Evolutionary conservation across 1,140 invertebrate genomes (phyloP), one percentile per base, ranked within the genome.

Genomic region (Conopomorpha cramerella): DNA sequence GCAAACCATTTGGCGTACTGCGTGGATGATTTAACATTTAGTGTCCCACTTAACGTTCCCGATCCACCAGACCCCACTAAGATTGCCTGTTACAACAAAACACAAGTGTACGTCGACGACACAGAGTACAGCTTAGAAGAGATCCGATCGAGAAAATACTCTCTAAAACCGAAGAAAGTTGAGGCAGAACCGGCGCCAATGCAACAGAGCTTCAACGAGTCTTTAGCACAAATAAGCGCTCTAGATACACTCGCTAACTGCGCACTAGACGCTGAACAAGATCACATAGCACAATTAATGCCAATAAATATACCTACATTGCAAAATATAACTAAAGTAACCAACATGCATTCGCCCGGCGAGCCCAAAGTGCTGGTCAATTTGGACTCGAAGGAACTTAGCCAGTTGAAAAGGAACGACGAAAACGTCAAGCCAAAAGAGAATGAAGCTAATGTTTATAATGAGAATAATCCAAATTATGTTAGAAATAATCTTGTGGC

Each of bases 91-190:
- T 83, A 84, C 54, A 81, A 81, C 51, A 82, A 83, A 39, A 38
- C 60, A 41, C 59, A 74, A 67, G 84, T 86, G 39, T 87, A 87
- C 63, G 66, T 74, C 39, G 78, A 82, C 51, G 79, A 82, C 49
- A 72, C 60, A 36, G 86, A 87, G 72, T 81, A 70, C 52, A 86
- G 85, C 62, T 79, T 86, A 68, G 86, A 88, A 65, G 84, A 88
- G 76, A 82, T 87, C 37, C 77, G 78, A 55, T 77, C 82, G 35
- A 63, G 71, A 57, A 77, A 66, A 50, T 73, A 68, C 39, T 62
- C 65, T 43, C 39, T 8, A 64, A 65, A 47, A 43, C 46, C 44
- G 57, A 55, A 51, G 47, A 44, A 55, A 51, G 47, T 43, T 36
- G 28, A 43, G 38, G 51, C 59, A 44, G 41, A 34, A 28, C 37